Percentiles rank a stretch among this genome's conserved stretches.
Conservation (phyloP, 2,797 vertebrate species). For the Sebastes taczanowskii region DNA sequence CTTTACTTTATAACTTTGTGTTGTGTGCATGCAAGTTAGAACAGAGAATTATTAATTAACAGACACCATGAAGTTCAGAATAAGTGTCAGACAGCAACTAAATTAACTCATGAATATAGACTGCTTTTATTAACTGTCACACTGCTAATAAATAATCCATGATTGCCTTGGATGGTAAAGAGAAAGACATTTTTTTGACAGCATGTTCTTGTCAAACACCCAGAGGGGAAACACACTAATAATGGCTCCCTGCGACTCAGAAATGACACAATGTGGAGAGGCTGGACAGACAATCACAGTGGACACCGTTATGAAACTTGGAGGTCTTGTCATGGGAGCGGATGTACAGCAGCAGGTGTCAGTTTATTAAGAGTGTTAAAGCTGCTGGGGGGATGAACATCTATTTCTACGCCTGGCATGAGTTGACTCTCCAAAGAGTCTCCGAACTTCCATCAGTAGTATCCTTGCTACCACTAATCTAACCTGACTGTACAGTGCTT, state of each 20-base stretch:
- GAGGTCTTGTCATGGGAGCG: not conserved
- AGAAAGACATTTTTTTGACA: not conserved
- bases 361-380: conserved; percentile 18
- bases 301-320: not conserved
- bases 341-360: not conserved
- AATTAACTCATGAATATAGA: not conserved
- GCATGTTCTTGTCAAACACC: not conserved
- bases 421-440: too few relatives aligned
- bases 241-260: conserved; percentile 11
- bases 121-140: not conserved
- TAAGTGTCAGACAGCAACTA: not conserved
- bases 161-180: not conserved
- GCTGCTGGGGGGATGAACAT: not conserved
- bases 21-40: not conserved
- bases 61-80: not conserved
- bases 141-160: not conserved
- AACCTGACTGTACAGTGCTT: not conserved
- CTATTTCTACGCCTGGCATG: not conserved
- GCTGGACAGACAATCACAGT: conserved; percentile 7
- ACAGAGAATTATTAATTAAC: not conserved
- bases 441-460: not conserved
- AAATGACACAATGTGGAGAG: not conserved
- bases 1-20: not conserved
- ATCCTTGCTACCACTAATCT: not conserved
- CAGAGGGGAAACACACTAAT: conserved; percentile 23